phyloP scores from a whole-genome alignment of 2,113 vertebrate genomes.

The Cettia cetti region DNA sequence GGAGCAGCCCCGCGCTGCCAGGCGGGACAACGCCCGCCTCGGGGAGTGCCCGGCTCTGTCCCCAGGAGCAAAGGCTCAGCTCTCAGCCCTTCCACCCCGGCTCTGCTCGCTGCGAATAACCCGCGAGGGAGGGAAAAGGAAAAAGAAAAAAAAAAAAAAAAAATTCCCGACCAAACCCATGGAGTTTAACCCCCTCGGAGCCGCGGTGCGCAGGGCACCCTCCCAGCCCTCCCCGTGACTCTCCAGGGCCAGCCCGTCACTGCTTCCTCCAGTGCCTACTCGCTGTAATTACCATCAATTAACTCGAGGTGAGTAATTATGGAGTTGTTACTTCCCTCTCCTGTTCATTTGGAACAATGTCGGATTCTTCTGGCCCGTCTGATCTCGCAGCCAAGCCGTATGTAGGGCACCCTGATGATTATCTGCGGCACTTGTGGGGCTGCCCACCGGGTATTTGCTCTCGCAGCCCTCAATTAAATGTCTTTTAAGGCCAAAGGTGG shows the following conservation, averaged over 20 bases:
- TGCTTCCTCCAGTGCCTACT: conserved; percentile 56
- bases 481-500: conserved; percentile 47
- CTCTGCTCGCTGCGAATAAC: conserved; percentile 43
- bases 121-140: not conserved
- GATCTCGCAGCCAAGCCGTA: conserved; percentile 30
- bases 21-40: not conserved
- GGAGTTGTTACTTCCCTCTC: conserved; percentile 48
- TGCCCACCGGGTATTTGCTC: conserved; percentile 40
- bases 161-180: not conserved
- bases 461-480: conserved; percentile 20
- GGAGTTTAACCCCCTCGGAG: conserved; percentile 59
- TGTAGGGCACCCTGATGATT: conserved; percentile 50
- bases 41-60: fast-evolving
- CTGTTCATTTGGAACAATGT: conserved; percentile 14
- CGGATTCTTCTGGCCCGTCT: conserved; percentile 2
- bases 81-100: conserved; percentile 43
- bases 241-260: not conserved
- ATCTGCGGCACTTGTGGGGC: not conserved
- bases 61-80: not conserved
- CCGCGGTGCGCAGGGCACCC: not conserved
- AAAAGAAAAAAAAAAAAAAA: not conserved
- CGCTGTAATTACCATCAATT: conserved; percentile 64
- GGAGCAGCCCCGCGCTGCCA: not conserved
- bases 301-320: conserved; percentile 53
- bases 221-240: not conserved